Conservation (phyloP, 2,113 vertebrate species). For the Trogon surrucura region DNA sequence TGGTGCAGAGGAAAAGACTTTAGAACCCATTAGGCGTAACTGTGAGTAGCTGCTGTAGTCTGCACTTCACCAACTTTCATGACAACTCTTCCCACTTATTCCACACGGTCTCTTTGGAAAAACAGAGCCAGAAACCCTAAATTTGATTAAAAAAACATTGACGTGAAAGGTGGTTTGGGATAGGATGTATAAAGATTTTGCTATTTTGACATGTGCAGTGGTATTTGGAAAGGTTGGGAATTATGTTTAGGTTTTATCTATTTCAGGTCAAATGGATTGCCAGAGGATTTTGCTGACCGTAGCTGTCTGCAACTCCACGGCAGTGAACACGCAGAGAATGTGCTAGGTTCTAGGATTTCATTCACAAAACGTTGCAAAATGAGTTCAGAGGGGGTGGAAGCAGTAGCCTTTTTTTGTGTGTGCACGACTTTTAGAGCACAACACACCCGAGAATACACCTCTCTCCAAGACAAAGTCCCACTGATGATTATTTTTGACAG, state of each 20-base stretch:
- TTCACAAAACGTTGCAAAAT: background rate
- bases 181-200: conserved; percentile 12
- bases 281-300: conserved; percentile 4
- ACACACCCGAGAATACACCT: background rate
- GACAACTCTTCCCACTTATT: background rate
- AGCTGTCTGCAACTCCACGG: background rate
- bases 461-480: background rate
- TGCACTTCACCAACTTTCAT: background rate
- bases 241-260: background rate
- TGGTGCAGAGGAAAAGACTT: background rate
- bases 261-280: background rate
- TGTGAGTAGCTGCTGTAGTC: background rate
- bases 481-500: background rate
- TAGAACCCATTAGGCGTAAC: background rate
- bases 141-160: background rate
- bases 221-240: conserved; percentile 61
- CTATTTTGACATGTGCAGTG: conserved; percentile 37
- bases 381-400: background rate
- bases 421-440: background rate
- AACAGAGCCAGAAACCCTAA: background rate
- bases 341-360: background rate
- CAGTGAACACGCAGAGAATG: background rate
- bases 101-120: background rate
- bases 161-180: background rate
- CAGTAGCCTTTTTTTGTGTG: accelerated